A percentile compares a stretch with the other conserved stretches of the same genome.
Conservation (phyloP, 2,113 vertebrate genomes). For the Picathartes gymnocephalus region DNA sequence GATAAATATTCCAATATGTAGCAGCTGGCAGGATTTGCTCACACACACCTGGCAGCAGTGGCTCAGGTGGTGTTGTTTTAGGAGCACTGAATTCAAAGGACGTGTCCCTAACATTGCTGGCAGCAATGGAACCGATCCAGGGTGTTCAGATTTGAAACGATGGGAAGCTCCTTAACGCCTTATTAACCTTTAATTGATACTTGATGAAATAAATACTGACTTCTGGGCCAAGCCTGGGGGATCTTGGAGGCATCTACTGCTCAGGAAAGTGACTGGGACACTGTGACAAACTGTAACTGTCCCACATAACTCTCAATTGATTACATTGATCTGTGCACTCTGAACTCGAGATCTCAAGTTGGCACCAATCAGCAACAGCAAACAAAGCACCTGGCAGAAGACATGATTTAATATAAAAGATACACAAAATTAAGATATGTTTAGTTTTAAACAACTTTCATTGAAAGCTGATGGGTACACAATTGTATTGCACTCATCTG, state of each 20-base stretch:
- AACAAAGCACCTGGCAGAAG: background rate
- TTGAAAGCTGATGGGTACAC: background rate
- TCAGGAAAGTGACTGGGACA: background rate
- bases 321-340: background rate
- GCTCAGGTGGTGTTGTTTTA: background rate
- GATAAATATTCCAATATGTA: rapidly evolving
- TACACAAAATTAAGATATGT: rapidly evolving
- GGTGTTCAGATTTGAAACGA: background rate
- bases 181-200: background rate
- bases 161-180: background rate
- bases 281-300: background rate
- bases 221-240: background rate
- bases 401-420: background rate
- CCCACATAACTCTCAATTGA: background rate
- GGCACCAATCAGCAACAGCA: background rate
- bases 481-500: background rate
- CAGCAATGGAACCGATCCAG: background rate
- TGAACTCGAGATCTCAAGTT: background rate
- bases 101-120: rapidly evolving
- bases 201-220: background rate
- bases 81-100: background rate
- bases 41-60: background rate
- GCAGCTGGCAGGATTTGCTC: background rate
- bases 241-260: background rate
- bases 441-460: background rate